Evolutionary conservation across 1,140 invertebrate genomes (phyloP).

Genomic region (Cydia pomonella): DNA sequence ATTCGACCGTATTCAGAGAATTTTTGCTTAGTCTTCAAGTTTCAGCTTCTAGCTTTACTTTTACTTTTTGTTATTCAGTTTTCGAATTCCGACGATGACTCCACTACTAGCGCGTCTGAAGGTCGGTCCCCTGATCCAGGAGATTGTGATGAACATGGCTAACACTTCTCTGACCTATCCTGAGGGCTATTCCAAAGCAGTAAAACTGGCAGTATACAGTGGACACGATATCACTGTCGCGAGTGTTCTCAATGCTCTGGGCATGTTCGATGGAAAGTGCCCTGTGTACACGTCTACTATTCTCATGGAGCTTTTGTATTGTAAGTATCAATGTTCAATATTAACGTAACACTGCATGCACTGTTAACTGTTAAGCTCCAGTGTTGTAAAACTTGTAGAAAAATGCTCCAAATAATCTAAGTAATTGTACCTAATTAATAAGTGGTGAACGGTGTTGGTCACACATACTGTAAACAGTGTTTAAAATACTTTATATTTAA

Average conservation of each 20-base stretch:
- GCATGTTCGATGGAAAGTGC: constrained; percentile 86
- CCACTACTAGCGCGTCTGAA: constrained; percentile 80
- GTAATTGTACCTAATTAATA: no score
- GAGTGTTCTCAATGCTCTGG: constrained; percentile 87
- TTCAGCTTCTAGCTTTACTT: constrained; percentile 35
- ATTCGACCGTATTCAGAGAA: no score
- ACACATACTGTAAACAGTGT: no score
- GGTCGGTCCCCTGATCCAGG: constrained; percentile 84
- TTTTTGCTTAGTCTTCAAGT: no score
- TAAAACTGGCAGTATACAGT: constrained; percentile 88
- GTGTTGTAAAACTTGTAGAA: no score
- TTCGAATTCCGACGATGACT: constrained; percentile 78
- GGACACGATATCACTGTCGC: constrained; percentile 92
- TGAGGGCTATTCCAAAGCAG: constrained; percentile 64
- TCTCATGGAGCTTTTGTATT: constrained; percentile 85
- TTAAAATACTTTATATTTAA: no score
- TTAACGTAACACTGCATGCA: no score
- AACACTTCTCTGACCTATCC: constrained; percentile 60
- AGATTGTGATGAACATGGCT: constrained; percentile 83
- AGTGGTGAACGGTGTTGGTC: no score
- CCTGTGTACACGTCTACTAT: constrained; percentile 88
- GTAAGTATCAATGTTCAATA: constrained; percentile 46
- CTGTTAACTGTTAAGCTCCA: no score
- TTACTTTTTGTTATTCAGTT: constrained; percentile 58
- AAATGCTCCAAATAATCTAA: no score